Conservation (phyloP, 2,797 vertebrate genomes). For the Phrynocephalus forsythii region DNA sequence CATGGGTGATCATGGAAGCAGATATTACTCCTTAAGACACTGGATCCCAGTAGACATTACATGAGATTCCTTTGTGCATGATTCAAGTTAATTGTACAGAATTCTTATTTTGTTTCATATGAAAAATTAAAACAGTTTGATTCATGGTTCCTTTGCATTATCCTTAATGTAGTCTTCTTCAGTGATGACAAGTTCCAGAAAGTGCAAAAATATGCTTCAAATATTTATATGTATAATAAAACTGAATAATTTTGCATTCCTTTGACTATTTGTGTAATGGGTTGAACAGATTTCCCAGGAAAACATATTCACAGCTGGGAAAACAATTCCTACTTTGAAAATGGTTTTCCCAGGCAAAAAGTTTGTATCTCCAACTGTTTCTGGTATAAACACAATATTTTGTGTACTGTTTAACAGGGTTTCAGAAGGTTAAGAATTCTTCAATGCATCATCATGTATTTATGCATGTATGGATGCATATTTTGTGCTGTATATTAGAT, state of each 20-base stretch:
- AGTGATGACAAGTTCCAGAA: constrained; percentile 14
- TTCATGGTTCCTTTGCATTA: constrained; percentile 23
- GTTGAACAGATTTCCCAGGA: constrained; percentile 82
- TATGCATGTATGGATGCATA: neutral
- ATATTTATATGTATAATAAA: constrained; percentile 68
- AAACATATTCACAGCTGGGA: constrained; percentile 81
- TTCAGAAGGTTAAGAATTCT: constrained; percentile 53
- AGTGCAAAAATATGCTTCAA: constrained; percentile 44
- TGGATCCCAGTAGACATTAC: neutral
- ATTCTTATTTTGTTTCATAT: constrained; percentile 1
- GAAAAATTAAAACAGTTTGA: constrained; percentile 8
- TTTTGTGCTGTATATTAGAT: neutral
- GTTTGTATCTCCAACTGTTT: constrained; percentile 78
- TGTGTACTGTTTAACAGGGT: constrained; percentile 60
- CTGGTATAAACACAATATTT: constrained; percentile 72
- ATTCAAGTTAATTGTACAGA: constrained; percentile 21
- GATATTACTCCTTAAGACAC: neutral
- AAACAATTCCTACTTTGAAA: constrained; percentile 86
- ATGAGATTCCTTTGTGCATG: neutral
- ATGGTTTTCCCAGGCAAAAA: constrained; percentile 81
- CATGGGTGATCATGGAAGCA: neutral
- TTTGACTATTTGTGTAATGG: constrained; percentile 78
- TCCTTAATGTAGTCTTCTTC: constrained; percentile 1
- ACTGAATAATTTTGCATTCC: constrained; percentile 71
- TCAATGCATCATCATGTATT: constrained; percentile 27